These are phyloP conservation scores for Clusia tigrina DNA, from an alignment of 2,888 invertebrate genomes.

Conservation along the genomic window DNA sequence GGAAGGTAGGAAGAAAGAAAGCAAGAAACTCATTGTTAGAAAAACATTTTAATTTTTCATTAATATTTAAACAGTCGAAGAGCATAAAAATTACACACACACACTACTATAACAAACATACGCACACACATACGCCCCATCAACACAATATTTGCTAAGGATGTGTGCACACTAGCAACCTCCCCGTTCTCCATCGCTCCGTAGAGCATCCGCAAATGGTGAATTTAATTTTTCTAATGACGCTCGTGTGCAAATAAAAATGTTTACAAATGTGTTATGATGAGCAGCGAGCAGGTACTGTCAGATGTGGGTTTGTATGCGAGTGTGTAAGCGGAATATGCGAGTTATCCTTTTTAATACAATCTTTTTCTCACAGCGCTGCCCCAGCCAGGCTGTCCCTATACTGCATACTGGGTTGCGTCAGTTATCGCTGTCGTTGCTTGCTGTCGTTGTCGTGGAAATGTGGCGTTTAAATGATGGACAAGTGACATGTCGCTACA, in stretches of 20 bases:
- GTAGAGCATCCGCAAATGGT: constrained; percentile 18
- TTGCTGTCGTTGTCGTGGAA: too few species aligned
- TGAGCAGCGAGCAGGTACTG: neutral
- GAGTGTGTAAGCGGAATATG: constrained; percentile 15
- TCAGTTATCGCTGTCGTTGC: too few species aligned
- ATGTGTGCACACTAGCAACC: neutral
- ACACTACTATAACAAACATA: neutral
- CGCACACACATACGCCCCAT: neutral
- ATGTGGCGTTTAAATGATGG: too few species aligned
- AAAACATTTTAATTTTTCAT: constrained; percentile 32
- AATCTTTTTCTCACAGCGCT: constrained; percentile 26
- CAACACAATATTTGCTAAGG: neutral
- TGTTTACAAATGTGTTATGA: neutral
- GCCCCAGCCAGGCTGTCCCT: too few species aligned
- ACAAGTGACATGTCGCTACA: too few species aligned
- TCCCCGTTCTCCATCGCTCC: neutral
- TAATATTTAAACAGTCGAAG: constrained; percentile 38
- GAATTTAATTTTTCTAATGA: constrained; percentile 23
- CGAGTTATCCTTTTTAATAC: constrained; percentile 29
- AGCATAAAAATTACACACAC: neutral
- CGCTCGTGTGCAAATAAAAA: neutral
- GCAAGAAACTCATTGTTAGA: too few species aligned
- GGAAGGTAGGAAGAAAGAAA: neutral
- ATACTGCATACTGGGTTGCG: too few species aligned
- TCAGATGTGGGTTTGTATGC: constrained; percentile 2